These are phyloP conservation scores for Syrphus vitripennis DNA, from an alignment of 2,888 invertebrate genomes.

Conservation along the genomic window DNA sequence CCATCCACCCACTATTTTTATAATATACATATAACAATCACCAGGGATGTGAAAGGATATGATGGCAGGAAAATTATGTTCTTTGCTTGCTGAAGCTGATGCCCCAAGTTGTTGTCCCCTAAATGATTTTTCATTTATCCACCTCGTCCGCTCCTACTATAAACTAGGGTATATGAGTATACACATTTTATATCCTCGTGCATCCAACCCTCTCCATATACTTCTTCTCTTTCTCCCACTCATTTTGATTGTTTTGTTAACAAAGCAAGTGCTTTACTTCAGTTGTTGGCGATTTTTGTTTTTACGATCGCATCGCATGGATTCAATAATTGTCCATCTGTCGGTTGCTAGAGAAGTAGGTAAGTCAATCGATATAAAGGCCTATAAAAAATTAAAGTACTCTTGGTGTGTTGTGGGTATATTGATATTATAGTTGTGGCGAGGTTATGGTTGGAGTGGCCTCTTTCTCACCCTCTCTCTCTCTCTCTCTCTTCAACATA, in stretches of 20 bases:
- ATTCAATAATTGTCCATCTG: conserved; percentile 45
- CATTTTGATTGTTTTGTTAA: neutral
- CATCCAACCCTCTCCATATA: neutral
- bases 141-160: neutral
- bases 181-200: neutral
- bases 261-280: neutral
- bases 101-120: conserved; percentile 44
- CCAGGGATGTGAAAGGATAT: conserved; percentile 21
- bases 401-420: neutral
- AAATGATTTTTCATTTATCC: conserved; percentile 62
- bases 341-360: neutral
- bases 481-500: neutral
- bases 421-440: neutral
- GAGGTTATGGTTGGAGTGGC: neutral
- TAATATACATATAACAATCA: neutral
- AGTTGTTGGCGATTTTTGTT: neutral
- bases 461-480: neutral
- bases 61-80: conserved; percentile 41
- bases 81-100: conserved; percentile 22
- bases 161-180: neutral
- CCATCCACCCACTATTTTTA: neutral
- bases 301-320: neutral
- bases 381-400: conserved; percentile 44
- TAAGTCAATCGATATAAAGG: conserved; percentile 37
- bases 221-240: neutral